Evolutionary conservation across 2,113 vertebrate genomes (phyloP).

Genomic region (Strix uralensis): DNA sequence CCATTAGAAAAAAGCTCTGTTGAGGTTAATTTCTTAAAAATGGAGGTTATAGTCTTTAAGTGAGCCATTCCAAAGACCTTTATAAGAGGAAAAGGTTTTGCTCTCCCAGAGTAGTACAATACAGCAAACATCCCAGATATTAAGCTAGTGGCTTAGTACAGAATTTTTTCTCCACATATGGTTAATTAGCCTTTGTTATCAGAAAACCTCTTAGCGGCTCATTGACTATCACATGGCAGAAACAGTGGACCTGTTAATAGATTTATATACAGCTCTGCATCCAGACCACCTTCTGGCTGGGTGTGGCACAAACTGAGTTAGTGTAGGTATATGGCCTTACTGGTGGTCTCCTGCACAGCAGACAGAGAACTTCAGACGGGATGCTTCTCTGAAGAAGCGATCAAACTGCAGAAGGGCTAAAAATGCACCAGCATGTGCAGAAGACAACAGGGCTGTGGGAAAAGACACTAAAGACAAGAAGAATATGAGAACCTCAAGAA

Average conservation of each 20-base stretch:
- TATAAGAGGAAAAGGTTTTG: neutral
- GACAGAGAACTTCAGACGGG: neutral
- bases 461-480: neutral
- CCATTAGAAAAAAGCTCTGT: neutral
- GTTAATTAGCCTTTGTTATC: neutral
- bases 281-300: neutral
- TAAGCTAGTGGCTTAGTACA: neutral
- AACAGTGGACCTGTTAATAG: neutral
- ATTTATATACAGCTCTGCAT: neutral
- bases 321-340: neutral
- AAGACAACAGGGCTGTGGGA: neutral
- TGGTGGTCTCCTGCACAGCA: neutral
- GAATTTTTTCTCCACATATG: neutral
- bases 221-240: neutral
- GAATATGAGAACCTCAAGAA: neutral
- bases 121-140: neutral
- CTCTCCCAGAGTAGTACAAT: neutral
- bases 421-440: neutral
- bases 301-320: neutral
- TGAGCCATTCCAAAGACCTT: neutral
- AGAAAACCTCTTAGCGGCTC: neutral
- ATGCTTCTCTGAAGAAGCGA: neutral
- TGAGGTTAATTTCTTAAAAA: conserved; percentile 23
- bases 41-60: neutral
- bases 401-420: neutral